phyloP scores from a whole-genome alignment of 2,113 vertebrate genomes.

The Aspidoscelis tigris region DNA sequence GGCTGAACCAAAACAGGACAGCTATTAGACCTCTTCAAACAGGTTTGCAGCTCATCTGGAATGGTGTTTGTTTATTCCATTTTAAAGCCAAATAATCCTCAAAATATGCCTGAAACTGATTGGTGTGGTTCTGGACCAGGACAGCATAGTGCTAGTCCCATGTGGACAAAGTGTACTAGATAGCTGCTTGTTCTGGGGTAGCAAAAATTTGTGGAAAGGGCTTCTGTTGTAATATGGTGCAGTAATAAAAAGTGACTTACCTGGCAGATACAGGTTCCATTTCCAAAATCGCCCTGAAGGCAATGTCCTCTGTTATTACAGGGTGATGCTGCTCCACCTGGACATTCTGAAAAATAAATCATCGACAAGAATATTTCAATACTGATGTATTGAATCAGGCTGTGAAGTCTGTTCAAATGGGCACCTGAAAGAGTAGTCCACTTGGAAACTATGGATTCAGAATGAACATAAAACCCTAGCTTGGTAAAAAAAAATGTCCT shows the following conservation, averaged over 20 bases:
- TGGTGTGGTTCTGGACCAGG: too few relatives aligned
- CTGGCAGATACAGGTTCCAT: constrained; percentile 87
- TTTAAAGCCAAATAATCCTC: too few relatives aligned
- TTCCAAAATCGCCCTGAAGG: constrained; percentile 83
- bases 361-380: neutral
- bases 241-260: constrained; percentile 62
- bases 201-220: too few relatives aligned
- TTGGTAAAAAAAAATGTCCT: too few relatives aligned
- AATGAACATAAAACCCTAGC: neutral
- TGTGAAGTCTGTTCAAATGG: neutral
- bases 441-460: neutral
- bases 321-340: constrained; percentile 75
- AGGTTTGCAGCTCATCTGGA: too few relatives aligned
- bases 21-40: too few relatives aligned
- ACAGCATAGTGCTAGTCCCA: too few relatives aligned
- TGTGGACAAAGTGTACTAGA: too few relatives aligned
- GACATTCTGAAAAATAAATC: constrained; percentile 80
- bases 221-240: neutral
- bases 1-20: too few relatives aligned
- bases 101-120: too few relatives aligned
- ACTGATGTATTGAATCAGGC: neutral
- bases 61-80: too few relatives aligned
- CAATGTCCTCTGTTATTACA: constrained; percentile 84
- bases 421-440: neutral
- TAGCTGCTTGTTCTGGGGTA: too few relatives aligned